Evolutionary conservation across 1,140 invertebrate genomes (phyloP).

Genomic region (Scaptomyza graminum): DNA sequence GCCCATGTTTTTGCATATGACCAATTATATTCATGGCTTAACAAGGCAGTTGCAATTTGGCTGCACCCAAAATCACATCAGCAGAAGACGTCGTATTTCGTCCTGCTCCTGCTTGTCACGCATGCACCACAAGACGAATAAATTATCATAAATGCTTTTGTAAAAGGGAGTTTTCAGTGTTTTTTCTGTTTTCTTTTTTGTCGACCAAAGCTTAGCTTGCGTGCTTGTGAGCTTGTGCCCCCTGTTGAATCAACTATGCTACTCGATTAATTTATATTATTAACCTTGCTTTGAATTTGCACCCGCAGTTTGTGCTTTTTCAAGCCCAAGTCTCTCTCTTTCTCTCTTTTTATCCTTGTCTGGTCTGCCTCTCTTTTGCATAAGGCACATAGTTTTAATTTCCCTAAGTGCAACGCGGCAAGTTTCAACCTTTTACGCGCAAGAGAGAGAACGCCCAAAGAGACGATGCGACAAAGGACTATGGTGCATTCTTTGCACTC

Average conservation of each 20-base stretch:
- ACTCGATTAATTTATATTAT: conserved; percentile 70
- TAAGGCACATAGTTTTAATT: conserved; percentile 63
- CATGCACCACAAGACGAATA: conserved; percentile 60
- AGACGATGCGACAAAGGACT: conserved; percentile 28
- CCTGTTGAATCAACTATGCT: conserved; percentile 38
- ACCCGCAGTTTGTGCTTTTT: conserved; percentile 44
- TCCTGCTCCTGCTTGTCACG: conserved; percentile 48
- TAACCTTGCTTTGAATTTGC: conserved; percentile 29
- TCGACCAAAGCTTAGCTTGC: conserved; percentile 24
- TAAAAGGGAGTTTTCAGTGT: conserved; percentile 37
- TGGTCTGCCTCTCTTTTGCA: conserved; percentile 26
- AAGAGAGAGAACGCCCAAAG: conserved; percentile 43
- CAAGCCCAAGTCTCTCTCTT: not conserved
- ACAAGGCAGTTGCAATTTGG: conserved; percentile 73
- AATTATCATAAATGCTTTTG: conserved; percentile 74
- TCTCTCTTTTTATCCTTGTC: not conserved
- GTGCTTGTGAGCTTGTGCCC: conserved; percentile 1
- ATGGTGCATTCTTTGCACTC: conserved; percentile 54
- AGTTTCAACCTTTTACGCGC: conserved; percentile 67
- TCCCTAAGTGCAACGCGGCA: conserved; percentile 78
- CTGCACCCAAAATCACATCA: conserved; percentile 67
- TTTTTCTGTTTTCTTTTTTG: not conserved
- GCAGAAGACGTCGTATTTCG: conserved; percentile 14
- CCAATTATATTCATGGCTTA: conserved; percentile 65
- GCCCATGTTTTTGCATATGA: conserved; percentile 2